Conservation (phyloP, 2,113 vertebrate species). For the Pygoscelis antarcticus region DNA sequence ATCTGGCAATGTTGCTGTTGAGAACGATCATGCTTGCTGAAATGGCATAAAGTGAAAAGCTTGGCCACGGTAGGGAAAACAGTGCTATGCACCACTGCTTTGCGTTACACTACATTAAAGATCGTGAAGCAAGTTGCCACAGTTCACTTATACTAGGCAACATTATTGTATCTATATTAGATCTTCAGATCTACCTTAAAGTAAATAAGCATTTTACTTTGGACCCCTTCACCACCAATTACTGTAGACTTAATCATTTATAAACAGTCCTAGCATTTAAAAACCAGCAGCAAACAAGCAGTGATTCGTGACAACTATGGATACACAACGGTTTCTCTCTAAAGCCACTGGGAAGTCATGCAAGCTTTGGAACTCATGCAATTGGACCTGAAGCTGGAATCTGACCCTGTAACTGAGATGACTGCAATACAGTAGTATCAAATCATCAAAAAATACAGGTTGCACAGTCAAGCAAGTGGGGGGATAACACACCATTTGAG, state of each 20-base stretch:
- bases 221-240: not conserved
- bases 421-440: not conserved
- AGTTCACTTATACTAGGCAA: not conserved
- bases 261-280: not conserved
- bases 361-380: not conserved
- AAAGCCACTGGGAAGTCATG: not conserved
- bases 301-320: rapidly evolving
- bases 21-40: not conserved
- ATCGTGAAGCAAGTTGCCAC: not conserved
- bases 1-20: rapidly evolving
- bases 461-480: not conserved
- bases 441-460: not conserved
- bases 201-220: not conserved
- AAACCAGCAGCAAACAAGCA: not conserved
- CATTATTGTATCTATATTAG: not conserved
- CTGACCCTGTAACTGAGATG: not conserved
- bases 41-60: not conserved
- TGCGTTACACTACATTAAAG: not conserved
- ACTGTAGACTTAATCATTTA: not conserved
- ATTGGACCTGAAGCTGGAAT: not conserved
- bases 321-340: not conserved
- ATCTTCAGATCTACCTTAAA: not conserved
- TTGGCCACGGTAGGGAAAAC: not conserved
- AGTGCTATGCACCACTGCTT: not conserved
- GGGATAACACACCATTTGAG: not conserved